Base-by-base conservation (phyloP, 2,113 vertebrate species). In the Carlito syrichta region DNA sequence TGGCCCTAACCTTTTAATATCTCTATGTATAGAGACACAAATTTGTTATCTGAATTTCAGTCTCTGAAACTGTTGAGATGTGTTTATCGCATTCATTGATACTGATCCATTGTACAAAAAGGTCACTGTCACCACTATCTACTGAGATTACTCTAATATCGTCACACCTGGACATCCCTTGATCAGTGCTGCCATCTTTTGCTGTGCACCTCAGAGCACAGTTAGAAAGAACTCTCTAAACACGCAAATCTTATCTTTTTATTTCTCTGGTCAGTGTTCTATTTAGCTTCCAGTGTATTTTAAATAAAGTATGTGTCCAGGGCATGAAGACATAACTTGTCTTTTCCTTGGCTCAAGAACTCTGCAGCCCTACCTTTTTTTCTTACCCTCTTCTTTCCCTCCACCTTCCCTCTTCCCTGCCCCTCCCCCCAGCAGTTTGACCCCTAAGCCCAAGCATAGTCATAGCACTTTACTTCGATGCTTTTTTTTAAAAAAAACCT, bases 131-230 rank as follows among this genome's bases (percentile, higher is more conserved):
- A n/a, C 52, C 20, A 7, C 8, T 6, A 7, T 32, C 50, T 23
- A 3, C 40, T 25, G 6, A 27, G 13, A 74, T 54, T 1, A 32
- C 4, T 3, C 0, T 0, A 38, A 6, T 6, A 3, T 43, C 6
- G 8, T 35, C 40, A n/a, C 5, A 48, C 38, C 2, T 30, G 40
- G 22, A 25, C 11, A 52, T 76, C 0, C 62, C 50, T 69, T 35
- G 7, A 14, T 6, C 13, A 5, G 10, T 22, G 43, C 40, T 38
- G 25, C 38, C 17, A 52, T 20, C 17, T 3, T 58, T 6, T 23
- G 6, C 0, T 3, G 2, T 8, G 27, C 73, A 9, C n/a, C 90
- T 78, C 45, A 69, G 0, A 40, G 10, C 48, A 20, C 32, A 17
- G 27, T 74, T 14, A 23, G 20, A 73, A n/a, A 58, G 38, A 63